These are phyloP conservation scores for Athene cunicularia DNA, from an alignment of 2,113 vertebrate genomes.

Conservation along the genomic window DNA sequence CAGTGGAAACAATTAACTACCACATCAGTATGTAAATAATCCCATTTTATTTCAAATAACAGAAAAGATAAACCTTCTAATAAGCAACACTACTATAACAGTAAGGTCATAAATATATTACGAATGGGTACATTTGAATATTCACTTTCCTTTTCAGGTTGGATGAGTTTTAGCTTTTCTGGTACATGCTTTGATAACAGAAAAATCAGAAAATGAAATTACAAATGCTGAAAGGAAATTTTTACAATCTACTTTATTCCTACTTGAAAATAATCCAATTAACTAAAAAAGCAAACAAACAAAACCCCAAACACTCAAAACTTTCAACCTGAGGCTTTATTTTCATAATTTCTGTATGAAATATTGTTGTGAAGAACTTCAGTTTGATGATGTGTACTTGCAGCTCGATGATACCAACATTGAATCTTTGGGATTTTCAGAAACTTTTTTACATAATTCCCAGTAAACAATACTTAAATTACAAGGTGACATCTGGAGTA, in stretches of 20 bases:
- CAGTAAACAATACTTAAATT: neutral
- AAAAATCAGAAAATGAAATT: neutral
- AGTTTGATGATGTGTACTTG: neutral
- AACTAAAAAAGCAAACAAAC: neutral
- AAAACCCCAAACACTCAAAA: neutral
- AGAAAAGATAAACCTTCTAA: neutral
- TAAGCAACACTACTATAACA: neutral
- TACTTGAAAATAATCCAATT: neutral
- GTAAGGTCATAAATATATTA: neutral
- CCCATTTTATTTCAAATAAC: neutral
- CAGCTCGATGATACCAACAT: rapidly evolving
- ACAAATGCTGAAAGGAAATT: neutral
- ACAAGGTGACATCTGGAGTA: neutral
- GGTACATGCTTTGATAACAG: neutral
- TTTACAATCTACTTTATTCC: neutral
- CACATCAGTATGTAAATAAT: neutral
- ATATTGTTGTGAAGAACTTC: neutral
- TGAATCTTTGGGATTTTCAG: neutral
- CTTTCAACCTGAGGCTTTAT: neutral
- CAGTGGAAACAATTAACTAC: neutral
- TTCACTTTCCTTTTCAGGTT: neutral
- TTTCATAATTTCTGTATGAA: neutral
- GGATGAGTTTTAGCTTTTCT: neutral
- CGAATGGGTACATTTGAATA: neutral
- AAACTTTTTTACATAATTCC: neutral